Conservation (phyloP, 2,797 vertebrate genomes). For the Notolepis coatsorum region DNA sequence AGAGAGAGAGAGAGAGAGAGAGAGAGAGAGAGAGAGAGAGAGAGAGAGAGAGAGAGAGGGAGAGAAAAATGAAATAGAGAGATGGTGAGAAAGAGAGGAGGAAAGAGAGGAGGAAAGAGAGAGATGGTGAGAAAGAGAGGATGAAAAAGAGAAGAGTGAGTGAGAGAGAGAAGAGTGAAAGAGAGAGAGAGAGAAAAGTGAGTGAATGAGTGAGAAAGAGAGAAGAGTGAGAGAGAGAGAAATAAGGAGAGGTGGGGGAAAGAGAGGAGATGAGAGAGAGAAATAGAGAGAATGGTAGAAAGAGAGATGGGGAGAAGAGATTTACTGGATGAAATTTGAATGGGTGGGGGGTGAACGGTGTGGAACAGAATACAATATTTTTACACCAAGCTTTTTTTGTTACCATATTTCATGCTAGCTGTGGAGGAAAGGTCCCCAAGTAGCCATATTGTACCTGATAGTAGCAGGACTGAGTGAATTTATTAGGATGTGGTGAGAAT, state of each 20-base stretch:
- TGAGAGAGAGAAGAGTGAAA: background rate
- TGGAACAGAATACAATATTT: slow-evolving; percentile 44
- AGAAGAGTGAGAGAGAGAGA: slow-evolving; percentile 37
- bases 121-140: slow-evolving; percentile 51
- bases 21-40: background rate
- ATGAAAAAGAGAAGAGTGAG: background rate
- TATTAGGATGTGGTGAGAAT: slow-evolving; percentile 41
- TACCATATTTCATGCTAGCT: slow-evolving; percentile 10
- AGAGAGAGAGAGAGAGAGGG: too few species aligned
- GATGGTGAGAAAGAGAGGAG: slow-evolving; percentile 10
- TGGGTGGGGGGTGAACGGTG: too few species aligned
- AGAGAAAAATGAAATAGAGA: too few species aligned
- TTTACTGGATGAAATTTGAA: too few species aligned
- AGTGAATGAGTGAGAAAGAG: too few species aligned
- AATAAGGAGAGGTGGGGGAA: slow-evolving; percentile 11
- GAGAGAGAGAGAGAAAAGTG: too few species aligned
- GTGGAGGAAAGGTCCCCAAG: background rate
- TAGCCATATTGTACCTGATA: slow-evolving; percentile 17
- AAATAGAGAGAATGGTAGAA: slow-evolving; percentile 50
- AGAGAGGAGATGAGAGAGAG: slow-evolving; percentile 52
- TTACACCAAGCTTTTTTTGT: slow-evolving; percentile 30
- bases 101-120: slow-evolving; percentile 38
- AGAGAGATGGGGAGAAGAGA: background rate
- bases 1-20: background rate
- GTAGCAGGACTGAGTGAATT: slow-evolving; percentile 31